A percentile compares a stretch with the other conserved stretches of the same genome.
Conservation (phyloP, 2,888 invertebrate genomes). For the Ceraclea dissimilis region DNA sequence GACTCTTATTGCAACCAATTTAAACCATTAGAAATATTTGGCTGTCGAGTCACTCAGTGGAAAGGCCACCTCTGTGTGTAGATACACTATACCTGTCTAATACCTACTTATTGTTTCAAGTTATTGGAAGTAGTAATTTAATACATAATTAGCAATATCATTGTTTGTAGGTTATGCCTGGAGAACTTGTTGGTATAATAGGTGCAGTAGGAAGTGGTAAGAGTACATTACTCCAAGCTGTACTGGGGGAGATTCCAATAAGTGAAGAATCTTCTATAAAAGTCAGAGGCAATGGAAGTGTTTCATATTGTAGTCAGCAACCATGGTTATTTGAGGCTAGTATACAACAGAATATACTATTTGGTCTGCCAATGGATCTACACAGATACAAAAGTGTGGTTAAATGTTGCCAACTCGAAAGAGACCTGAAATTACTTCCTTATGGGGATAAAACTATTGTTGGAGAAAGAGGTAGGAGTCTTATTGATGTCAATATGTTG, state of each 20-base stretch:
- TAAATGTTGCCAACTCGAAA: slow-evolving; percentile 50
- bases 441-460: slow-evolving; percentile 60
- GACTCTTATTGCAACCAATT: too few species aligned
- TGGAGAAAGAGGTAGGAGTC: slow-evolving; percentile 53
- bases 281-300: background rate
- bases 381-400: slow-evolving; percentile 50
- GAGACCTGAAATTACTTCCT: slow-evolving; percentile 55
- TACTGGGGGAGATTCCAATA: slow-evolving; percentile 56
- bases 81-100: too few species aligned
- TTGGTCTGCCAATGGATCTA: slow-evolving; percentile 55
- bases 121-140: too few species aligned
- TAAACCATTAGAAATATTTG: too few species aligned
- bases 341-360: slow-evolving; percentile 70
- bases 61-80: too few species aligned
- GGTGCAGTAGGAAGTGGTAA: slow-evolving; percentile 75
- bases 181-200: slow-evolving; percentile 52
- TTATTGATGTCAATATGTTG: background rate
- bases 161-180: slow-evolving; percentile 9
- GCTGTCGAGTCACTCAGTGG: too few species aligned
- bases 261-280: background rate
- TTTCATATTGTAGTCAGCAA: slow-evolving; percentile 58
- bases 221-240: slow-evolving; percentile 61
- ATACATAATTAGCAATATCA: too few species aligned
- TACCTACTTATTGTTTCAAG: too few species aligned
- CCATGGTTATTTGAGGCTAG: slow-evolving; percentile 58